A percentile compares a stretch with the other conserved stretches of the same genome.
phyloP scores from a whole-genome alignment of 2,888 invertebrate genomes.

The Lomographa bimaculata region DNA sequence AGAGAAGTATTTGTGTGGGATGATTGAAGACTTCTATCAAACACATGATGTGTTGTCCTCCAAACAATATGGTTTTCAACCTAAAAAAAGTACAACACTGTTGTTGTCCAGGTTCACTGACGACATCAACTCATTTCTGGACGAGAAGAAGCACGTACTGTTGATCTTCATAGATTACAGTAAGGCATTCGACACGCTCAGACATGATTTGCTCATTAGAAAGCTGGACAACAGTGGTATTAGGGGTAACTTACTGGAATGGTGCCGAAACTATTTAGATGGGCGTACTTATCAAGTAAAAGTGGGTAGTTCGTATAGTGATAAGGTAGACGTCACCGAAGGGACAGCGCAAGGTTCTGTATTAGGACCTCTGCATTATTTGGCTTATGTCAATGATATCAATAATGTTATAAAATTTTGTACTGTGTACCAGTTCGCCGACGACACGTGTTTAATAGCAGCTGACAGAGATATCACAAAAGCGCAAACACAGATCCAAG shows the following conservation, averaged over 20 bases:
- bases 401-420: constrained; percentile 1
- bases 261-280: too few relatives aligned
- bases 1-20: constrained; percentile 5
- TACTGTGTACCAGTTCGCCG: constrained; percentile 1
- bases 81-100: constrained; percentile 3
- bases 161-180: too few relatives aligned
- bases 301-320: too few relatives aligned
- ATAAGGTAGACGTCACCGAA: not conserved
- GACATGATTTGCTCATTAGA: too few relatives aligned
- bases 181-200: too few relatives aligned
- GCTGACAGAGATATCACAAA: not conserved
- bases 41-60: too few relatives aligned
- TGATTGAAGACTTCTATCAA: constrained; percentile 6
- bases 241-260: too few relatives aligned
- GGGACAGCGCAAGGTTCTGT: not conserved
- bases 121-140: too few relatives aligned
- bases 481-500: not conserved
- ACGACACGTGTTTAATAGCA: constrained; percentile 1
- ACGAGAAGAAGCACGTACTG: too few relatives aligned
- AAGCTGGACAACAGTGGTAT: too few relatives aligned
- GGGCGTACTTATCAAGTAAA: too few relatives aligned
- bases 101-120: not conserved
- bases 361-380: not conserved
- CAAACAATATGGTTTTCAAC: too few relatives aligned
- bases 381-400: constrained; percentile 2